Conservation (phyloP, 2,797 vertebrate genomes). For the Pseudochaenichthys georgianus region DNA sequence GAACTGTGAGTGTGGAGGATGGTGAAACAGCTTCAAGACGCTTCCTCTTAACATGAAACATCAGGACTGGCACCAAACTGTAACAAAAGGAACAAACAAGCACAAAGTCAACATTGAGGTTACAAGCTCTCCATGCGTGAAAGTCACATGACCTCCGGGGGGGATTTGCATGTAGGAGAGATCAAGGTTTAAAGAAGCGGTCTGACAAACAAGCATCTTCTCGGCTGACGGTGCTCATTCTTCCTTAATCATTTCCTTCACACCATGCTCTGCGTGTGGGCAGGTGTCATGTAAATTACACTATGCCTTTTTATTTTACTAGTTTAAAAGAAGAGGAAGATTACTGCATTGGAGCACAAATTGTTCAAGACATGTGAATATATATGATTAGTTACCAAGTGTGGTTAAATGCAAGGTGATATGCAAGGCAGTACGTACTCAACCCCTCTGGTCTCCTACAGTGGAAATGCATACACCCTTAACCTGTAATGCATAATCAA, state of each 20-base stretch:
- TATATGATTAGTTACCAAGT: constrained; percentile 2
- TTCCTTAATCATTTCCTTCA: constrained; percentile 42
- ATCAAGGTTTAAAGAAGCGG: constrained; percentile 41
- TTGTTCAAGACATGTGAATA: background rate
- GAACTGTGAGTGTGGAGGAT: constrained; percentile 26
- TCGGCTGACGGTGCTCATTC: constrained; percentile 15
- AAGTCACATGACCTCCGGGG: constrained; percentile 50
- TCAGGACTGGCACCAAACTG: constrained; percentile 48
- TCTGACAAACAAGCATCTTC: constrained; percentile 38
- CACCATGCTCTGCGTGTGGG: constrained; percentile 47
- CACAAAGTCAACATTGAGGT: constrained; percentile 10
- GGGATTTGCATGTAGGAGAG: constrained; percentile 60
- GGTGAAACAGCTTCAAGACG: constrained; percentile 31
- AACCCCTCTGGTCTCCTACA: background rate
- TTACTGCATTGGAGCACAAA: constrained; percentile 21
- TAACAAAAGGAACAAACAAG: constrained; percentile 7
- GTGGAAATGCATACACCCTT: too few relatives aligned
- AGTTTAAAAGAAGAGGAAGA: constrained; percentile 6
- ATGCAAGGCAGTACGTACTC: background rate
- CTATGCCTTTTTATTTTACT: constrained; percentile 4
- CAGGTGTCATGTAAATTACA: constrained; percentile 17
- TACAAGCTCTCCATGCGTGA: constrained; percentile 42
- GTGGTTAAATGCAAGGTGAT: background rate
- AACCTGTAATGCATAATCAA: too few relatives aligned
- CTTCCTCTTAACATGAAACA: constrained; percentile 37